Evolutionary conservation across 2,888 invertebrate genomes (phyloP), one percentile per base, ranked within the genome.

Genomic region (Habroteleia sp.): DNA sequence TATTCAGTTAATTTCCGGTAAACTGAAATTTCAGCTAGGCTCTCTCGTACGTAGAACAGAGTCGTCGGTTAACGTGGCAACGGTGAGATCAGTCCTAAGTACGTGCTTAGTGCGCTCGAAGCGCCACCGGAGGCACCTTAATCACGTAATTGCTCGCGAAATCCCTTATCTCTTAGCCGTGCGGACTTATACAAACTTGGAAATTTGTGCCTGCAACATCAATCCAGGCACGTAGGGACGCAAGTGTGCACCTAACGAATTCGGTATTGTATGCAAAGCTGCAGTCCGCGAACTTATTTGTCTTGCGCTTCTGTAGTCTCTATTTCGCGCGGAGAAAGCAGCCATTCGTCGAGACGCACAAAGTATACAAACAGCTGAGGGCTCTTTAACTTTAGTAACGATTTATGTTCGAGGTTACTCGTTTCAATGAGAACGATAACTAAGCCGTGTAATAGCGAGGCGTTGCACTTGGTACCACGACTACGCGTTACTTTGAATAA

Each of bases 61-160:
- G 29, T 42, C 37, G 76, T 77, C 76, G 77, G 80, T 80, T 81
- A 82, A 79, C 78, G 81, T 82, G 78, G 79, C 78, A 81, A 82
- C 80, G 81, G 81, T 27, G 74, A 79, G 79, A 85, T 85, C 84
- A 85, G 86, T 81, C 82, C 84, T 87, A 85, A 87, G 86, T 86
- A 86, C 83, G 85, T 86, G 85, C 86, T 86, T 86, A 85, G 84
- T 79, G 81, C 81, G 84, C 81, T 82, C 83, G 80, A 77, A 81
- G 82, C 82, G 76, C 74, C 79, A 83, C 87, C 85, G 77, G 82
- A 83, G 84, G 87, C 86, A 83, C 84, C 85, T 84, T 84, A 87
- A 84, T 87, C 83, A 83, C 81, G 87, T 88, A 88, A 88, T 88
- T 88, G 88, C 85, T 86, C 83, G 86, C 83, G 82, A 85, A 86